Evolutionary conservation across 2,888 invertebrate species (phyloP), one percentile per base, ranked within the genome.

Genomic region (Drosophila colorata): DNA sequence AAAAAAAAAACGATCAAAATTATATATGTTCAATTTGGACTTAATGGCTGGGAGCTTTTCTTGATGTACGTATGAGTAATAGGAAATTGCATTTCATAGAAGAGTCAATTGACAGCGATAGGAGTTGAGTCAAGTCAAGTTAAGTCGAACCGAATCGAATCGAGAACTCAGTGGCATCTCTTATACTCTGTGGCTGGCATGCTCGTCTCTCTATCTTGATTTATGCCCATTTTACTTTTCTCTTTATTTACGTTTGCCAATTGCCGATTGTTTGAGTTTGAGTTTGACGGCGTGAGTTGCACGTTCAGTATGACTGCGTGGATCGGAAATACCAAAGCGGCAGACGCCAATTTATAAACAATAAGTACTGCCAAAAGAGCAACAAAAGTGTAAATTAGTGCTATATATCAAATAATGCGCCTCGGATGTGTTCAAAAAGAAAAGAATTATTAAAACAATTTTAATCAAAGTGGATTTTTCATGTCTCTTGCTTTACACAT

Each of bases 271-370:
- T 71, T 49, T 38, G 41, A n/a, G n/a, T n/a, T n/a, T n/a, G n/a
- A n/a, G n/a, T n/a, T n/a, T n/a, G n/a, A n/a, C n/a, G n/a, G n/a
- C n/a, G 57, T 47, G 43, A 37, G 25, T 59, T 58, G 53, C 60
- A 44, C 60, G 51, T 69, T 73, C 57, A 59, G 57, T 49, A 43
- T 40, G 28, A 31, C 38, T 52, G 47, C 51, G 56, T 58, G 57
- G 49, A 77, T 82, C 81, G 81, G 86, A 85, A 82, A 85, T 82
- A 72, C 81, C 86, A 64, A 51, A 55, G 69, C 25, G 16, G 16
- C 23, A 0, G 25, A 20, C 44, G 55, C 4, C 53, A 16, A 33
- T 52, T 61, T 55, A 58, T 33, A 49, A 47, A 4, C 31, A 28
- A 14, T 14, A 31, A 13, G 6, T 8, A 38, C 40, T 38, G 9